Conservation (phyloP, 2,113 vertebrate genomes). For the Paramisgurnus dabryanus region DNA sequence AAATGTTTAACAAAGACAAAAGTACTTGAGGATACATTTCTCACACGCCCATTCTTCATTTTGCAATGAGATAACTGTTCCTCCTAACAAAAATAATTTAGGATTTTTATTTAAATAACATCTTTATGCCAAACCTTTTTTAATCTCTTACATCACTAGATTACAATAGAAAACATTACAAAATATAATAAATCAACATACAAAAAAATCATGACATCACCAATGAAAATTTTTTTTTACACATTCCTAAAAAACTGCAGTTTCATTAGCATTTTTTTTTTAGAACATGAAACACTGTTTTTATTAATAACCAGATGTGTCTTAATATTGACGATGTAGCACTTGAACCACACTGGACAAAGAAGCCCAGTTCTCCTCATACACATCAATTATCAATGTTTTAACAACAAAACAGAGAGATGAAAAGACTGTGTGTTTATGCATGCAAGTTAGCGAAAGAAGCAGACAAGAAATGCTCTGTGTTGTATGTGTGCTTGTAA, state of each 20-base stretch:
- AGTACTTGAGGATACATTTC: background rate
- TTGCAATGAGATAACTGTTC: background rate
- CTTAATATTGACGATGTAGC: background rate
- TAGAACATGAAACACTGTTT: slow-evolving; percentile 11
- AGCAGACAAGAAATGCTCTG: slow-evolving; percentile 26
- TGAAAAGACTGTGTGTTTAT: slow-evolving; percentile 21
- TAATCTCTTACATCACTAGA: background rate
- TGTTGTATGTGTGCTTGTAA: slow-evolving; percentile 11
- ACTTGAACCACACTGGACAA: background rate
- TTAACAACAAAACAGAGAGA: slow-evolving; percentile 6
- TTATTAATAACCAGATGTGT: background rate
- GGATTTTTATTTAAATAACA: background rate
- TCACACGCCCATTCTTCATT: background rate
- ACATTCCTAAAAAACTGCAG: background rate
- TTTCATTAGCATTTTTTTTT: background rate
- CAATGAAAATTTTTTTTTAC: slow-evolving; percentile 8
- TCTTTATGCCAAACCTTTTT: background rate
- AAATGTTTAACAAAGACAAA: background rate
- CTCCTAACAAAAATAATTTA: background rate
- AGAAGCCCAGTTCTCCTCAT: background rate
- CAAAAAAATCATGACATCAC: background rate
- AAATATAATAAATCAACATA: background rate
- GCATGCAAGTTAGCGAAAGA: slow-evolving; percentile 2
- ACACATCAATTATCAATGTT: slow-evolving; percentile 2
- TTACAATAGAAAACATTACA: background rate